phyloP scores from a whole-genome alignment of 2,888 invertebrate species.

The Crepidodera aurea region DNA sequence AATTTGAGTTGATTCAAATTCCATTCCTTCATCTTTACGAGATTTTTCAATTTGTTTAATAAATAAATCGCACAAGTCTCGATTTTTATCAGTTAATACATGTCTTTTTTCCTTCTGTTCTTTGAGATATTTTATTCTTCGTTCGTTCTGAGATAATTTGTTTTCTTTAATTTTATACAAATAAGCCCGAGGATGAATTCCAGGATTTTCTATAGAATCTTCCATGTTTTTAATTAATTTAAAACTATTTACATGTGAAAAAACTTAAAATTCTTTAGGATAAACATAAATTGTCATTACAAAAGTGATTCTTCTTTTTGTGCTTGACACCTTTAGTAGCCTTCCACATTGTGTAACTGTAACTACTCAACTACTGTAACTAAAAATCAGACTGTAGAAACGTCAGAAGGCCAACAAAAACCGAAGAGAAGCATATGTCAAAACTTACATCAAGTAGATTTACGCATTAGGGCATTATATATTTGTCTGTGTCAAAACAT shows the following conservation, averaged over 20 bases:
- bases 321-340: too few species aligned
- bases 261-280: too few species aligned
- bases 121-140: constrained; percentile 66
- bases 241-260: neutral
- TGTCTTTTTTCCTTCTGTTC: constrained; percentile 66
- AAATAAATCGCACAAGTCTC: constrained; percentile 65
- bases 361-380: too few species aligned
- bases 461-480: too few species aligned
- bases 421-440: too few species aligned
- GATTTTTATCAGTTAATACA: constrained; percentile 61
- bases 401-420: too few species aligned
- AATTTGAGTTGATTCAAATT: constrained; percentile 49
- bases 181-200: constrained; percentile 3
- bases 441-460: too few species aligned
- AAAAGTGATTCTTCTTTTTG: too few species aligned
- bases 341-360: too few species aligned
- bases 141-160: constrained; percentile 52
- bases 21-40: constrained; percentile 53
- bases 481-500: too few species aligned
- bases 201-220: neutral
- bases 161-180: constrained; percentile 24
- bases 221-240: constrained; percentile 10
- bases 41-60: constrained; percentile 25
- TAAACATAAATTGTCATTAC: too few species aligned
- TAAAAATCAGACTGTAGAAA: too few species aligned